phyloP scores from a whole-genome alignment of 2,113 vertebrate species.

The Eretmochelys imbricata region DNA sequence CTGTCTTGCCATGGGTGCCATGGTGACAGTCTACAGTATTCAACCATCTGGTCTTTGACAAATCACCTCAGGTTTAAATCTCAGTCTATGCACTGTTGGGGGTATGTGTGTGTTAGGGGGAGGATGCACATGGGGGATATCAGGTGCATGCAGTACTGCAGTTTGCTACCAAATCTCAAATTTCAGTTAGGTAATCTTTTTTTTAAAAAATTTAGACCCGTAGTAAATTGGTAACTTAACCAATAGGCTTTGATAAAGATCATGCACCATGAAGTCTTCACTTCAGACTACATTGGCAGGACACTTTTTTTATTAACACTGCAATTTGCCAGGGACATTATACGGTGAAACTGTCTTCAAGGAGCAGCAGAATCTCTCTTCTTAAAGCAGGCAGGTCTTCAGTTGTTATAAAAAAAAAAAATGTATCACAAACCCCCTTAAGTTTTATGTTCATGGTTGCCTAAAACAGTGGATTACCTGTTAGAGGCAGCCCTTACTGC shows the following conservation, averaged over 20 bases:
- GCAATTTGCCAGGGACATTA: background rate
- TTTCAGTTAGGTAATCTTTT: background rate
- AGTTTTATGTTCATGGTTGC: background rate
- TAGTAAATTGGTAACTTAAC: background rate
- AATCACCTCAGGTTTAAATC: background rate
- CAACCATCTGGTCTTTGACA: background rate
- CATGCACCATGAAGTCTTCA: background rate
- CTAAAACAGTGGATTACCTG: background rate
- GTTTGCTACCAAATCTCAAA: background rate
- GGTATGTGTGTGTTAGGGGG: background rate
- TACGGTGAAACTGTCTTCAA: background rate
- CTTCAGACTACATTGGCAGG: background rate
- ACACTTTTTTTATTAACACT: background rate
- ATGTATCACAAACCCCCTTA: background rate
- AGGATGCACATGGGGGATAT: background rate
- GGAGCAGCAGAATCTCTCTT: background rate
- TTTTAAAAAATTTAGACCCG: background rate
- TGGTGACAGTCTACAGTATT: background rate
- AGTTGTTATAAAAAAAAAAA: background rate
- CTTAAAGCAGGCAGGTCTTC: background rate
- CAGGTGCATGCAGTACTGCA: slow-evolving; percentile 6
- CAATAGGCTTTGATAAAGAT: background rate
- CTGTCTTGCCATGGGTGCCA: background rate
- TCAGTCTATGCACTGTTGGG: background rate
- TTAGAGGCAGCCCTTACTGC: background rate